Evolutionary conservation across 2,797 vertebrate genomes (phyloP), one percentile per base, ranked within the genome.

Genomic region (Gila robusta): DNA sequence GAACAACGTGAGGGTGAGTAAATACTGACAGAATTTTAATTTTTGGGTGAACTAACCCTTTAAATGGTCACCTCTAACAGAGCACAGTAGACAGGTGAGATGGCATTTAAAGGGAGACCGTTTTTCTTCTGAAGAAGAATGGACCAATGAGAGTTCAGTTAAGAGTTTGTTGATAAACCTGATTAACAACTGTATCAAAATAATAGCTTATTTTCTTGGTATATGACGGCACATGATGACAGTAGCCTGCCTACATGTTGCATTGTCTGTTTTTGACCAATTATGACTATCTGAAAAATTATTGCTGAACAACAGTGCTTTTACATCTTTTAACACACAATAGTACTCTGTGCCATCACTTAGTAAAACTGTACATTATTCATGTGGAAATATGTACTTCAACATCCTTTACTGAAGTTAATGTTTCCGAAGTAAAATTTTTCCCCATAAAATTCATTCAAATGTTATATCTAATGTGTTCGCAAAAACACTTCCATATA

Each of bases 111-210:
- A 71, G 77, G 6, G 8, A 16, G 39, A 12, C 3, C 0, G 2
- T 41, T 71, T 71, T 32, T 67, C 28, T 16, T 10, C 1, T 11
- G 1, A 62, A 80, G 26, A 44, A 71, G 44, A 44, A 44, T 17
- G 3, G 41, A 80, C 84, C 84, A 85, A 80, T 85, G 16, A 80
- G 67, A 64, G 23, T 41, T n/a, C n/a, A 47, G 76, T 2, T 62
- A 3, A 3, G 11, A 12, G 14, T 28, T 41, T 54, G 76, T 39
- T 72, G 54, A 28, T 9, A 73, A 62, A 80, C 84, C 37, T 37
- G 84, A 73, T 16, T 21, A 64, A 26, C 77, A 64, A 80, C 54
- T 28, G 2, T 71, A 4, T 79, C 1, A 26, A 12, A 37, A 19
- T 2, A 79, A 70, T 32, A 35, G 12, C 37, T 28, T 37, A 62